A percentile compares a stretch with the other conserved stretches of the same genome.
Conservation (phyloP, 2,797 vertebrate species). For the Alcedo atthis region DNA sequence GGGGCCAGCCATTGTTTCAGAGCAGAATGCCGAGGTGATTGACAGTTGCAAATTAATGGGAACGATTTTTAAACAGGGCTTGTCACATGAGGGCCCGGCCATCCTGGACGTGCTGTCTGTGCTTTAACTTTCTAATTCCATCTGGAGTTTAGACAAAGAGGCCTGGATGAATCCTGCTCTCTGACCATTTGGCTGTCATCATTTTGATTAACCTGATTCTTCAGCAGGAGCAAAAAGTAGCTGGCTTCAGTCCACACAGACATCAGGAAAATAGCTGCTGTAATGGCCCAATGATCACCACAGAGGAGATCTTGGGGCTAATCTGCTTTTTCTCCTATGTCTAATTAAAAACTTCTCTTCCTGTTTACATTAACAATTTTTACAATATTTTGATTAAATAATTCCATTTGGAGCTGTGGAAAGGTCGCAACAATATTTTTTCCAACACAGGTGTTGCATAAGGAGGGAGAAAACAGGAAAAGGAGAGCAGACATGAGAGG, state of each 20-base stretch:
- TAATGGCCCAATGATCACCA: conserved; percentile 56
- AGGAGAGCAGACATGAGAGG: neutral
- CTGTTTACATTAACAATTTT: conserved; percentile 52
- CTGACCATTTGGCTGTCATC: conserved; percentile 62
- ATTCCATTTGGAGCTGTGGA: conserved; percentile 33
- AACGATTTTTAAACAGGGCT: conserved; percentile 52
- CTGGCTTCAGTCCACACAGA: conserved; percentile 14
- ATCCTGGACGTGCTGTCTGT: conserved; percentile 41
- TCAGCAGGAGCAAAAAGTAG: conserved; percentile 57
- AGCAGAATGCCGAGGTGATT: conserved; percentile 61
- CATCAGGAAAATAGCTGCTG: conserved; percentile 52
- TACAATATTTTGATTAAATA: conserved; percentile 47
- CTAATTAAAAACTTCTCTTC: conserved; percentile 62
- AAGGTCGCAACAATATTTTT: neutral
- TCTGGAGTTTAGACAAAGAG: conserved; percentile 61
- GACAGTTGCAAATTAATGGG: conserved; percentile 64
- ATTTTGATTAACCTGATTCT: conserved; percentile 69
- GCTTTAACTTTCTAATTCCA: conserved; percentile 65
- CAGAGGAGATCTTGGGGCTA: conserved; percentile 22
- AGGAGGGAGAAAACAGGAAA: neutral
- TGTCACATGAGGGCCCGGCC: conserved; percentile 38
- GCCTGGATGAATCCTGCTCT: conserved; percentile 55
- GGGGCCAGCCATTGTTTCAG: conserved; percentile 27
- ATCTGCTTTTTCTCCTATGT: conserved; percentile 52
- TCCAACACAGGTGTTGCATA: conserved; percentile 38